Percentiles rank a stretch among this genome's conserved stretches.
phyloP scores from a whole-genome alignment of 2,113 vertebrate species.

The Myanophis thanlyinensis region DNA sequence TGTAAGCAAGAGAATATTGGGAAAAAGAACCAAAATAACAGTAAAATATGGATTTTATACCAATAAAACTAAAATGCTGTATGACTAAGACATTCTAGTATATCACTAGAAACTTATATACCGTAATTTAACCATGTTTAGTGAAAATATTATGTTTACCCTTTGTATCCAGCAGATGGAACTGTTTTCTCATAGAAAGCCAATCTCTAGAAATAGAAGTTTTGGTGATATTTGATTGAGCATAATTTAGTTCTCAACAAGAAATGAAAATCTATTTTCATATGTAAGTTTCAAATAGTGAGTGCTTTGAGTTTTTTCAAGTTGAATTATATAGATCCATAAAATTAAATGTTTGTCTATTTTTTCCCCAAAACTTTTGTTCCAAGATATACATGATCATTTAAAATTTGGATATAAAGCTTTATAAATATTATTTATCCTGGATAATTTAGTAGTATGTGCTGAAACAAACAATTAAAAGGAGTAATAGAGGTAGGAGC shows the following conservation, averaged over 20 bases:
- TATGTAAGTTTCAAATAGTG: not conserved
- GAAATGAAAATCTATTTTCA: not conserved
- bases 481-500: not conserved
- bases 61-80: not conserved
- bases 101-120: not conserved
- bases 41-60: not conserved
- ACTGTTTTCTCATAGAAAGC: constrained; percentile 56
- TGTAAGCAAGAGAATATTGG: not conserved
- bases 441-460: not conserved
- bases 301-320: not conserved
- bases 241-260: not conserved
- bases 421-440: not conserved
- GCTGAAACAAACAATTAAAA: not conserved
- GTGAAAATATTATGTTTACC: constrained; percentile 28
- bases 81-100: not conserved
- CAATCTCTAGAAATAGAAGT: not conserved
- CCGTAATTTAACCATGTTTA: not conserved
- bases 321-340: not conserved
- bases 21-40: not conserved
- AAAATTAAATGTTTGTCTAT: not conserved
- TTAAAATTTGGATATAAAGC: not conserved
- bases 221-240: not conserved
- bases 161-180: constrained; percentile 61
- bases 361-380: not conserved
- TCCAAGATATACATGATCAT: not conserved